A percentile compares a stretch with the other conserved stretches of the same genome.
Conservation (phyloP, 2,797 vertebrate genomes). For the Cirrhinus molitorella region DNA sequence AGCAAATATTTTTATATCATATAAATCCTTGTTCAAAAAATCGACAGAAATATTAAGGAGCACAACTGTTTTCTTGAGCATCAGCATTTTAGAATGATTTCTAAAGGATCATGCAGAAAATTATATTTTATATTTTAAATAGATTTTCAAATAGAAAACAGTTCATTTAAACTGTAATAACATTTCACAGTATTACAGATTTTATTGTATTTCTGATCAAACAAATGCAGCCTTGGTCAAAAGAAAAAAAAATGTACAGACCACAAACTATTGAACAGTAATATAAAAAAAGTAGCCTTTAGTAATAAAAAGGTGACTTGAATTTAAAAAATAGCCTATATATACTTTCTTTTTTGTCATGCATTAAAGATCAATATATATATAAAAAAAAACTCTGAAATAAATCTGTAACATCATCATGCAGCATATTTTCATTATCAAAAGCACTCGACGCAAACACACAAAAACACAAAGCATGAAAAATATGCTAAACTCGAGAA, state of each 20-base stretch:
- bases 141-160: too few relatives aligned
- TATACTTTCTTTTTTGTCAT: too few relatives aligned
- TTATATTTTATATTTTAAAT: too few relatives aligned
- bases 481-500: neutral
- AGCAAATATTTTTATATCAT: too few relatives aligned
- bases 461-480: neutral
- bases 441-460: neutral
- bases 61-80: neutral
- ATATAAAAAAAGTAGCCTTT: too few relatives aligned
- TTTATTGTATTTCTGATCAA: too few relatives aligned
- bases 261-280: neutral
- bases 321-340: too few relatives aligned
- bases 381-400: too few relatives aligned
- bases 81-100: neutral
- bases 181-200: neutral
- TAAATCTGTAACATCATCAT: neutral
- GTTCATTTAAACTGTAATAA: neutral
- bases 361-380: too few relatives aligned
- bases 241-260: neutral
- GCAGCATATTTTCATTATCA: neutral
- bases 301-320: too few relatives aligned
- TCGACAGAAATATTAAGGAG: neutral
- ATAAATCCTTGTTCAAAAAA: too few relatives aligned
- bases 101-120: neutral
- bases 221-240: neutral